Base-by-base conservation (phyloP, 2,113 vertebrate species). In the Mormyrus iriodes region DNA sequence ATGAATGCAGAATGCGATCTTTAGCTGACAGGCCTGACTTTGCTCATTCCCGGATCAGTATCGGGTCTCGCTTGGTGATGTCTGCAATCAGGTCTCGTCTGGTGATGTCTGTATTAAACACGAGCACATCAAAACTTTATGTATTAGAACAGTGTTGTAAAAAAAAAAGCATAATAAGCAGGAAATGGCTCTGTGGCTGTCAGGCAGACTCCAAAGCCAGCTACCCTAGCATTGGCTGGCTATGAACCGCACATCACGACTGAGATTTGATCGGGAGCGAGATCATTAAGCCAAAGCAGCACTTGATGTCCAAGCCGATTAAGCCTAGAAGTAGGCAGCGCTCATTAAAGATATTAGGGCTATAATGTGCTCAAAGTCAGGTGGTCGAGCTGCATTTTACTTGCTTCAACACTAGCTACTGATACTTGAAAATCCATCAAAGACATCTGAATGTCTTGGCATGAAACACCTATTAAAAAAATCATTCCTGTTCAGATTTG, bases 231-330 rank as follows among this genome's bases (percentile, higher is more conserved):
- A 92, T 88, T 89, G 82, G 91, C 92, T 89, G 91, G 93, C 90
- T 93, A 0, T 48, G 69, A 84, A 69, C 21, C 76, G 24, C 79
- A 88, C 85, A 55, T 88, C 89, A 91, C 48, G 27, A 88, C 92
- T 89, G 89, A 92, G 91, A 90, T 93, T 90, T 93, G 87, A 89
- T 90, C 85, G 90, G 86, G 88, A 89, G 89, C 90, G 89, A 15
- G 69, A 48, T 13, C 53, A 88, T 90, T 88, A 69, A 31, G 85
- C 73, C 87, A n/a, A 51, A 82, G 85, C 49, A 24, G 88, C 3
- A 17, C 58, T 88, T 88, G 65, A 55, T 27, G n/a, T 88, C 61
- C n/a, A 61, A 49, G 52, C 85, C 61, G 58, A 65, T 73, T 88
- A 89, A 85, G 84, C 8, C 3, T 51, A 73, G 87, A 44, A 53